A percentile compares a stretch with the other conserved stretches of the same genome.
Evolutionary conservation across 2,888 invertebrate genomes (phyloP).

Genomic region (Meliscaeva auricollis): DNA sequence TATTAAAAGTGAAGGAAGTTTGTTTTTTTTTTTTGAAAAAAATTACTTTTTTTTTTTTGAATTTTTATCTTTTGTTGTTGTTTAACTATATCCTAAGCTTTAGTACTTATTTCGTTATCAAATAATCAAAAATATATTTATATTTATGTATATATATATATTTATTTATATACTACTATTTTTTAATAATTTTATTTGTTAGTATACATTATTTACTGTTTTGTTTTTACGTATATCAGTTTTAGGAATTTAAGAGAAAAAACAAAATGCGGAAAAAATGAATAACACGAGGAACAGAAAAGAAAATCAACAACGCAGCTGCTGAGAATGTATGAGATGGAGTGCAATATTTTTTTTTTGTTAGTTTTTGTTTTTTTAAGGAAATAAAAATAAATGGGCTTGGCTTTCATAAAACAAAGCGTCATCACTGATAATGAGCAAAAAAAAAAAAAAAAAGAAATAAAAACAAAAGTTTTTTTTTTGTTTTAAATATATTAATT

Average conservation of each 20-base stretch:
- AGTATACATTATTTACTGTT: constrained; percentile 81
- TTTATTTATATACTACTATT: constrained; percentile 74
- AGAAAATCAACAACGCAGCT: constrained; percentile 57
- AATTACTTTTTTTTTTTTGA: constrained; percentile 71
- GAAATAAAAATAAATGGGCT: constrained; percentile 70
- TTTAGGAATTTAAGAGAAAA: constrained; percentile 50
- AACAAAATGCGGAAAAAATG: constrained; percentile 42
- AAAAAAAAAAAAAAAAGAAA: constrained; percentile 34
- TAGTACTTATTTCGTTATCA: constrained; percentile 76
- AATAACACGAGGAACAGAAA: constrained; percentile 24
- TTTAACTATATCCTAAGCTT: constrained; percentile 78
- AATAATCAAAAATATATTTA: constrained; percentile 76
- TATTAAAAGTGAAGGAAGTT: constrained; percentile 67
- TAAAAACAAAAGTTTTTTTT: constrained; percentile 69
- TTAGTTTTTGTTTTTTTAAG: not conserved
- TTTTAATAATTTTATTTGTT: constrained; percentile 78
- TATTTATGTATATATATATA: constrained; percentile 71
- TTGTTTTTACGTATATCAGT: constrained; percentile 71
- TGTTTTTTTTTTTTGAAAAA: constrained; percentile 60
- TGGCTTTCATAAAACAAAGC: constrained; percentile 46
- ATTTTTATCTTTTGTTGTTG: constrained; percentile 71
- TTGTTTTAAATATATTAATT: constrained; percentile 74
- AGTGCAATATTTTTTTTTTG: constrained; percentile 28
- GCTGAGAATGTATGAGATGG: constrained; percentile 43
- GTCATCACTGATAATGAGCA: constrained; percentile 22